Base-by-base conservation (phyloP, 2,888 invertebrate genomes). In the Mylabris sibirica region DNA sequence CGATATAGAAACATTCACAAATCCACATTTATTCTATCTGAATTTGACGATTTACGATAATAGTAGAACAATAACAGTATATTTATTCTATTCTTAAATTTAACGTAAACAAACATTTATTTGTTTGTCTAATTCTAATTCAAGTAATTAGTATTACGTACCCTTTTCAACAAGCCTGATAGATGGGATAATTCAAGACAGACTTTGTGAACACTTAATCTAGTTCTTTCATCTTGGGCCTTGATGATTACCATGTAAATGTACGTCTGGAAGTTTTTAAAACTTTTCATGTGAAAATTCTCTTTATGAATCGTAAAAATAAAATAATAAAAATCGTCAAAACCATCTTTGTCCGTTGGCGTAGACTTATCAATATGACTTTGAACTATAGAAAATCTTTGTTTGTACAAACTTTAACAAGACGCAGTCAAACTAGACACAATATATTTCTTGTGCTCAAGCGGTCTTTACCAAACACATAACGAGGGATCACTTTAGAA, bases 171-270 rank as follows among this genome's bases (percentile, higher is more conserved):
- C 49, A 20, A 49, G 20, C 20, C 49, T 49, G 20, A 17, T 49
- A 49, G 6, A 49, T 20, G 49, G 49, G 24, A 14, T 12, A 57
- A 57, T 57, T 24, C 5, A 14, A 24, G 20, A 12, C 57, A 57
- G 24, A 24, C 14, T 57, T 57, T 57, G 17, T 22, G 11, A 53
- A 9, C 22, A 53, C 22, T 20, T 22, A 53, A 53, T 53, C 5
- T 17, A 22, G 12, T 14, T 5, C n/a, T 41, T 22, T 53, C 1
- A 22, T 14, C 24, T 57, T 22, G 14, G 49, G 20, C 11, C n/a
- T 11, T 5, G 17, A 44, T 53, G 57, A 53, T 53, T 53, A 53
- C 22, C 49, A 53, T 53, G 20, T 53, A 53, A 53, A 53, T 53
- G 8, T 3, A 44, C 8, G 44, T 44, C 44, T 44, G 44, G 17